These are phyloP conservation scores for Clupea harengus DNA, from an alignment of 2,113 vertebrate genomes.

Conservation along the genomic window DNA sequence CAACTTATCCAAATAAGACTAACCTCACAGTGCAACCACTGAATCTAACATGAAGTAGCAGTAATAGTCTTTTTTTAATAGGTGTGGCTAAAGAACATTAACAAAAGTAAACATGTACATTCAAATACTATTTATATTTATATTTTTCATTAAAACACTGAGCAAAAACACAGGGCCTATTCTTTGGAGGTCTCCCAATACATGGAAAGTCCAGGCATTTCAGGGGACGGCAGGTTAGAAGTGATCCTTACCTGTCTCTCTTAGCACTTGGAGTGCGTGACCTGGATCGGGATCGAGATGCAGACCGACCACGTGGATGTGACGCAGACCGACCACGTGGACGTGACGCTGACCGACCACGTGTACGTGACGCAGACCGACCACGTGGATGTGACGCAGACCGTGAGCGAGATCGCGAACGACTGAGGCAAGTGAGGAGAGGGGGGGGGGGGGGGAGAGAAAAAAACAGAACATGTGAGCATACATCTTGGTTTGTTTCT, in stretches of 20 bases:
- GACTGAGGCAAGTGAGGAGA: slow-evolving; percentile 45
- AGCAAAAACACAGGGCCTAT: background rate
- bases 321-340: slow-evolving; percentile 42
- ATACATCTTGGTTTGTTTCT: background rate
- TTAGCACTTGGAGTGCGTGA: slow-evolving; percentile 66
- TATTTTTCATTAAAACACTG: background rate
- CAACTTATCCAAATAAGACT: slow-evolving; percentile 1
- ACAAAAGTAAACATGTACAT: slow-evolving; percentile 4
- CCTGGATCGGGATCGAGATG: slow-evolving; percentile 51
- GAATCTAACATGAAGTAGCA: background rate
- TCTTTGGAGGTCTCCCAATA: background rate
- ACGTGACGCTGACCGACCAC: slow-evolving; percentile 53
- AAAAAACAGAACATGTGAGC: background rate
- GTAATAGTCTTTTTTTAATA: background rate
- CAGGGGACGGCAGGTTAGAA: background rate
- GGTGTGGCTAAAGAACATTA: background rate
- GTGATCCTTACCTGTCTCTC: slow-evolving; percentile 63
- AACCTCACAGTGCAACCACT: slow-evolving; percentile 6
- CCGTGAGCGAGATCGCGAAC: slow-evolving; percentile 52
- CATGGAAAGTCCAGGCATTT: background rate
- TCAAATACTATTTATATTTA: background rate
- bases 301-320: slow-evolving; percentile 37
- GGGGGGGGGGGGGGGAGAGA: slow-evolving; percentile 15
- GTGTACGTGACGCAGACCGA: slow-evolving; percentile 40
- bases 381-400: slow-evolving; percentile 42